Percentiles rank a stretch among this genome's conserved stretches.
These are phyloP conservation scores for Chelonus insularis DNA, from an alignment of 1,140 invertebrate species.

Conservation along the genomic window DNA sequence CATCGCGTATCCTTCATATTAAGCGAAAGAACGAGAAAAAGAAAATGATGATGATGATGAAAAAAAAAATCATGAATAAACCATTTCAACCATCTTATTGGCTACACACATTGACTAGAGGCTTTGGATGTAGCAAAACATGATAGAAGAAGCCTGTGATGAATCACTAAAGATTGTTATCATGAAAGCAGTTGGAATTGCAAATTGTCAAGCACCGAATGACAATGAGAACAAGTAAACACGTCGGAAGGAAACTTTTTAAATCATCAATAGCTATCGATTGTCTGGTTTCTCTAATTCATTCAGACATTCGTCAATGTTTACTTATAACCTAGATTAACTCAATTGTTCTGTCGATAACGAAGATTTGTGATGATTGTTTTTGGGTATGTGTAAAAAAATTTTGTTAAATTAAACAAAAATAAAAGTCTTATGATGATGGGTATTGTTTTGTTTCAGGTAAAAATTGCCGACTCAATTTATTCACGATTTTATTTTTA, in stretches of 20 bases:
- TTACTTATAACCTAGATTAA: neutral
- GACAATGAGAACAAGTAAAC: conserved; percentile 1
- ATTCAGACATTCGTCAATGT: neutral
- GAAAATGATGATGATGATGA: neutral
- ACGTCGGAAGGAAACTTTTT: neutral
- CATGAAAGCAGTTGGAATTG: conserved; percentile 8
- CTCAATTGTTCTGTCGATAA: neutral
- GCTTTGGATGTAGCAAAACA: neutral
- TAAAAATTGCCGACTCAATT: too few species aligned
- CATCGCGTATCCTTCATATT: neutral
- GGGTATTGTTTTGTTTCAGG: too few species aligned
- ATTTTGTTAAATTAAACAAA: too few species aligned
- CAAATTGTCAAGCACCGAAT: conserved; percentile 14
- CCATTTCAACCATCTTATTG: conserved; percentile 12
- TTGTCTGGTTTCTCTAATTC: neutral
- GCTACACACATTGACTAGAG: conserved; percentile 2
- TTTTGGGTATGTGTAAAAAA: too few species aligned
- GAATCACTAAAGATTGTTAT: conserved; percentile 14
- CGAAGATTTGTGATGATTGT: neutral
- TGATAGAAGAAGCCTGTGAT: neutral
- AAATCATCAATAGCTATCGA: neutral
- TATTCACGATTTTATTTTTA: too few species aligned
- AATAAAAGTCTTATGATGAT: too few species aligned
- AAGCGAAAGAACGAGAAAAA: neutral
- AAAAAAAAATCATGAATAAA: conserved; percentile 20